Conservation (phyloP, 2,888 invertebrate genomes). For the Resseliella maxima region DNA sequence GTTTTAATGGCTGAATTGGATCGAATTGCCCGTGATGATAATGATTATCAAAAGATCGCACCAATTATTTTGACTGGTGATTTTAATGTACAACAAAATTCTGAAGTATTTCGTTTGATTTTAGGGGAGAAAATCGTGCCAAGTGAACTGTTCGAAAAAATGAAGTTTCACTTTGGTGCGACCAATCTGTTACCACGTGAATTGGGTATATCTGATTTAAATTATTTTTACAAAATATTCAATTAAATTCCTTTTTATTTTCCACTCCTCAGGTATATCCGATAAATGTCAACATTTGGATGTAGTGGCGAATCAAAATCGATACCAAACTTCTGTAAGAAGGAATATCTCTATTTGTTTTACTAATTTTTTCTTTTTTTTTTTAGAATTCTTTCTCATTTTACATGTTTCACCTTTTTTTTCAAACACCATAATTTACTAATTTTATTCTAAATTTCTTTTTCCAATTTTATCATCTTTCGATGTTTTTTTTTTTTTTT, state of each 20-base stretch:
- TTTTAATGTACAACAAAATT: conserved; percentile 85
- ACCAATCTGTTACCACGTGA: conserved; percentile 63
- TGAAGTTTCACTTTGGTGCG: conserved; percentile 7
- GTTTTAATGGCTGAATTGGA: conserved; percentile 87
- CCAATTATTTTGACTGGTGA: conserved; percentile 89
- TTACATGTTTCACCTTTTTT: background rate
- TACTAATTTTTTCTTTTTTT: background rate
- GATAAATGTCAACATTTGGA: conserved; percentile 73
- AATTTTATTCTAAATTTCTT: background rate
- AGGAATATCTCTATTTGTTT: background rate
- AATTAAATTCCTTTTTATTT: too few species aligned
- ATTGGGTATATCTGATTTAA: conserved; percentile 69
- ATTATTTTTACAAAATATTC: too few species aligned
- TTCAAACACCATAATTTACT: too few species aligned
- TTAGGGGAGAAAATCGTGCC: background rate
- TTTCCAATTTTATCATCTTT: background rate
- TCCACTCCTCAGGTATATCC: too few species aligned
- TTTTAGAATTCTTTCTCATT: background rate
- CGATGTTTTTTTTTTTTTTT: background rate
- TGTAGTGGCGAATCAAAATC: conserved; percentile 64
- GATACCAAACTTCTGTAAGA: conserved; percentile 44
- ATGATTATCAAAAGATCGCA: conserved; percentile 61
- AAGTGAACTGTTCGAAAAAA: background rate
- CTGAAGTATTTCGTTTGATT: conserved; percentile 65
- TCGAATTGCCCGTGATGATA: conserved; percentile 68